Base-by-base conservation (phyloP, 1,140 invertebrate species). In the Zaprionus nigranus region DNA sequence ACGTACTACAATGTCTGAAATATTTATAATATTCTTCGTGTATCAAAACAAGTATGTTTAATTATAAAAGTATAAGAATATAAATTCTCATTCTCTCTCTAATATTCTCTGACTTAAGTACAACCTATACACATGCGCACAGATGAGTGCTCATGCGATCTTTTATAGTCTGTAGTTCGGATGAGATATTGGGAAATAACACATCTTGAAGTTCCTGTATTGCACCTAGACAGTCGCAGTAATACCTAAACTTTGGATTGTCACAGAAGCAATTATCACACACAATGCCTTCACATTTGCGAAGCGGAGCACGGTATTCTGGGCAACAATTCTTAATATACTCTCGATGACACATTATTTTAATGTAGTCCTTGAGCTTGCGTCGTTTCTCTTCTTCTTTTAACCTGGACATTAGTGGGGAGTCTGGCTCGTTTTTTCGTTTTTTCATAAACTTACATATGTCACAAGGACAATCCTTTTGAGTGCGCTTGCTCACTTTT, bases 381-480 rank as follows among this genome's bases (percentile, higher is more conserved):
- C 69, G 83, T 5, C 62, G 40, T 17, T 65, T 56, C 2, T 74
- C 49, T 1, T 65, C 65, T 0, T 9, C 36, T 2, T 79, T 85
- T 56, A 86, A 17, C 13, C 82, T 58, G 5, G 54, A 30, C 13
- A 86, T 87, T 12, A 87, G 56, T 0, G 83, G 83, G 0, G 63
- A 15, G 38, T 86, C 83, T 6, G 64, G 12, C n/a, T 75, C 66
- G 2, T 7, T 28, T 1, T 38, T 3, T 1, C 43, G 7, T 17
- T 60, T 54, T 22, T 71, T 71, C 73, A 72, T 72, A 5, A 76
- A 72, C 7, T 69, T 11, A 15, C 83, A 86, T 9, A 82, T 53
- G 17, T 60, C 53, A 49, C 83, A 87, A 1, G 84, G 83, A 26
- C 80, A 83, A 26, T 75, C 73, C 13, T 69, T 67, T 43, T 15